Percentiles rank a stretch among this genome's conserved stretches.
These are phyloP conservation scores for Poeciliopsis turneri DNA, from an alignment of 2,797 vertebrate genomes.

Conservation along the genomic window DNA sequence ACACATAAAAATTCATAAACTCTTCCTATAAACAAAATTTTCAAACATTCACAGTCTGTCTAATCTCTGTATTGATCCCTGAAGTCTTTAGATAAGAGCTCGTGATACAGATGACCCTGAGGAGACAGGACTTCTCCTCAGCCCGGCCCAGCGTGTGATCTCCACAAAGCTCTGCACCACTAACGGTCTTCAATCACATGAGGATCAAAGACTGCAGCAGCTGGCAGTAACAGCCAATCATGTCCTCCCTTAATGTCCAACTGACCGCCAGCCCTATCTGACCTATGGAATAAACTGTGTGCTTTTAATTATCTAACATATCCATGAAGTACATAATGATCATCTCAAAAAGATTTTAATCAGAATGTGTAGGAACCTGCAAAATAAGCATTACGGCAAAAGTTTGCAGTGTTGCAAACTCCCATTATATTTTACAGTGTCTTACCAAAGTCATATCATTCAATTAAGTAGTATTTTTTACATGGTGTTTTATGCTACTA, in stretches of 20 bases:
- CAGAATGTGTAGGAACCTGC: not conserved
- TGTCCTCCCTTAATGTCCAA: not conserved
- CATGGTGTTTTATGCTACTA: too few relatives aligned
- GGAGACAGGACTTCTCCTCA: not conserved
- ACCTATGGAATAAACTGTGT: not conserved
- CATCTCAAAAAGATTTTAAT: not conserved
- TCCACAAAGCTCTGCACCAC: not conserved
- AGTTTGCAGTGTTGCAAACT: not conserved
- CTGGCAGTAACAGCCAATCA: constrained; percentile 37
- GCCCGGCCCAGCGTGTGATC: constrained; percentile 41
- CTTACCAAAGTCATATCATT: not conserved
- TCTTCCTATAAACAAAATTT: not conserved
- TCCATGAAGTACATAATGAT: not conserved
- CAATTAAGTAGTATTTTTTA: too few relatives aligned
- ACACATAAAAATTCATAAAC: not conserved
- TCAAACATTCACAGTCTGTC: not conserved
- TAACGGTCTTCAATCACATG: constrained; percentile 45
- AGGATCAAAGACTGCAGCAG: constrained; percentile 43
- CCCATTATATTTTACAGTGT: not conserved
- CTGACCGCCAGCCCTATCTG: not conserved
- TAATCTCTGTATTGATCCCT: constrained; percentile 13
- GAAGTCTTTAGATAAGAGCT: not conserved
- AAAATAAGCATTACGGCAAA: not conserved
- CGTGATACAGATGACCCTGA: constrained; percentile 25
- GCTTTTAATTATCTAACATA: constrained; percentile 2